Percentiles rank a stretch among this genome's conserved stretches.
Evolutionary conservation across 2,797 vertebrate species (phyloP).

Genomic region (Toxotes lorentzi): DNA sequence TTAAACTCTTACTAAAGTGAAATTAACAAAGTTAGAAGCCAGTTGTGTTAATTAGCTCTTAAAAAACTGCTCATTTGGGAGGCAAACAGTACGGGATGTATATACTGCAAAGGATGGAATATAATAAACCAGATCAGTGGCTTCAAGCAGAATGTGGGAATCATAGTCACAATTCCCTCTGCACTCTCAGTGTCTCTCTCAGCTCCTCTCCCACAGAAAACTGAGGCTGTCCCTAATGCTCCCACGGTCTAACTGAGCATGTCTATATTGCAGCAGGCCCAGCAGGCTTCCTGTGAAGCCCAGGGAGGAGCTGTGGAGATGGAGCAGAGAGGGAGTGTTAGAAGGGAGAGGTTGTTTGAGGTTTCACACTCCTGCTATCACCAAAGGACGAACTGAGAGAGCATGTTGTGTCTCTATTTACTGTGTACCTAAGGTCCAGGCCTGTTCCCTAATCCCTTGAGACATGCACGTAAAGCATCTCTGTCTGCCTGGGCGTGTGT

Average conservation of each 20-base stretch:
- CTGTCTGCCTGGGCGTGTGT: slow-evolving; percentile 27
- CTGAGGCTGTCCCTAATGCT: slow-evolving; percentile 40
- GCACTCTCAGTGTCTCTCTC: slow-evolving; percentile 24
- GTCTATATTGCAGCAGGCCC: slow-evolving; percentile 47
- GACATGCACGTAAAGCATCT: slow-evolving; percentile 35
- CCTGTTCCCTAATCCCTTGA: slow-evolving; percentile 32
- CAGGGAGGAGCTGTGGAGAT: slow-evolving; percentile 36
- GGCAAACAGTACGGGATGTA: slow-evolving; percentile 25
- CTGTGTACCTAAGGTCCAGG: slow-evolving; percentile 19
- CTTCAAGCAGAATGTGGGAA: slow-evolving; percentile 69
- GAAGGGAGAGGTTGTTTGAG: slow-evolving; percentile 55
- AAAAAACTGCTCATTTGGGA: slow-evolving; percentile 43
- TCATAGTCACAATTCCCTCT: slow-evolving; percentile 46
- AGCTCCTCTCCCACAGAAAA: slow-evolving; percentile 54
- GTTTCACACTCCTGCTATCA: slow-evolving; percentile 47
- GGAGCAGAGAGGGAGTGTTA: slow-evolving; percentile 15
- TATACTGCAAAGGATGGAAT: slow-evolving; percentile 40
- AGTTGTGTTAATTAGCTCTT: slow-evolving; percentile 45
- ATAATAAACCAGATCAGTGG: slow-evolving; percentile 43
- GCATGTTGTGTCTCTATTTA: slow-evolving; percentile 38
- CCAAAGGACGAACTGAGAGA: slow-evolving; percentile 36
- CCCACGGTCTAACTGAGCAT: slow-evolving; percentile 47
- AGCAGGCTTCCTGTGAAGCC: slow-evolving; percentile 62
- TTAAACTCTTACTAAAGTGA: slow-evolving; percentile 32
- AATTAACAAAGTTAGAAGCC: slow-evolving; percentile 45